Evolutionary conservation across 2,888 invertebrate genomes (phyloP).

Genomic region (Smittia sp.): DNA sequence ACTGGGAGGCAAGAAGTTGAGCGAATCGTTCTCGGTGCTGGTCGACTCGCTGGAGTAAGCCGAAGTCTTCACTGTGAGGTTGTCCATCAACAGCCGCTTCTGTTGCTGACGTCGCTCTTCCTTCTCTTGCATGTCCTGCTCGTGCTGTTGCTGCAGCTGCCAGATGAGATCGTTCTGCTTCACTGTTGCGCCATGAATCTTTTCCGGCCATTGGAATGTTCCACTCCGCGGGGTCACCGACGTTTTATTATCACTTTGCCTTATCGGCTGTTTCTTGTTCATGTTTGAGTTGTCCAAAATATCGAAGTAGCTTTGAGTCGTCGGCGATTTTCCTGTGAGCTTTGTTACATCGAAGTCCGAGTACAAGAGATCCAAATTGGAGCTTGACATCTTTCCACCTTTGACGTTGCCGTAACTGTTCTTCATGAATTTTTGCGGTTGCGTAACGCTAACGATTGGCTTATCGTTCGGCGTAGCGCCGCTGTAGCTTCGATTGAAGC

Average conservation of each 20-base stretch:
- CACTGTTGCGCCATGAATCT: slow-evolving; percentile 53
- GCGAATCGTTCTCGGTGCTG: slow-evolving; percentile 53
- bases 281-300: slow-evolving; percentile 28
- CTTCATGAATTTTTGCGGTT: slow-evolving; percentile 26
- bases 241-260: slow-evolving; percentile 15
- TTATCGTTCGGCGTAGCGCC: neutral
- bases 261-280: slow-evolving; percentile 15
- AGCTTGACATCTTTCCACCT: slow-evolving; percentile 28
- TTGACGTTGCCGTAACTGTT: slow-evolving; percentile 9
- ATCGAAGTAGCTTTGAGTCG: slow-evolving; percentile 45
- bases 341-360: slow-evolving; percentile 53
- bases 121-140: slow-evolving; percentile 36
- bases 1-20: slow-evolving; percentile 54
- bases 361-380: slow-evolving; percentile 41
- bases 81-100: slow-evolving; percentile 15
- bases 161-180: slow-evolving; percentile 53
- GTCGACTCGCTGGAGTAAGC: slow-evolving; percentile 50
- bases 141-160: slow-evolving; percentile 48
- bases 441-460: neutral
- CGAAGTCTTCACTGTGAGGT: slow-evolving; percentile 9
- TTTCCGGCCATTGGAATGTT: slow-evolving; percentile 54
- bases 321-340: slow-evolving; percentile 54
- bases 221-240: neutral
- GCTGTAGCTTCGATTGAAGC: slow-evolving; percentile 29
- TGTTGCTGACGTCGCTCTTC: slow-evolving; percentile 31